These are phyloP conservation scores for Aspidiotus destructor DNA, from an alignment of 2,888 invertebrate genomes.

Conservation along the genomic window DNA sequence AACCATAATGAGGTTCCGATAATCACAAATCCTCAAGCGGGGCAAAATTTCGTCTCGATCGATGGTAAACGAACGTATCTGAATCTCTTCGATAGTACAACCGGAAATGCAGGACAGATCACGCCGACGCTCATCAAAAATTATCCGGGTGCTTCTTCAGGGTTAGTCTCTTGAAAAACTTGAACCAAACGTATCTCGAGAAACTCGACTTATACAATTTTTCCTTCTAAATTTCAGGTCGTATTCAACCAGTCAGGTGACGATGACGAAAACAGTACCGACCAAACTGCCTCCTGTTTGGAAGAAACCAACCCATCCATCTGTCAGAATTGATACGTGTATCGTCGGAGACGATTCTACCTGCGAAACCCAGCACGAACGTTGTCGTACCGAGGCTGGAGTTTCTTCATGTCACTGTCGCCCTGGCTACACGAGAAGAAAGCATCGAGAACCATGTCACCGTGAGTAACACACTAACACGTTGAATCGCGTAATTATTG, in stretches of 20 bases:
- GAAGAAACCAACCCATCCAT: slow-evolving; percentile 57
- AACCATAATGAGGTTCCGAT: slow-evolving; percentile 47
- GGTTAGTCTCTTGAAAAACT: slow-evolving; percentile 12
- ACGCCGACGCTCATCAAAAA: slow-evolving; percentile 43
- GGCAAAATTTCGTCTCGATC: slow-evolving; percentile 80
- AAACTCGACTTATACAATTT: not conserved
- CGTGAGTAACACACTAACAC: slow-evolving; percentile 41
- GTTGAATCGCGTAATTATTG: not conserved
- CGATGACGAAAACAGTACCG: slow-evolving; percentile 17
- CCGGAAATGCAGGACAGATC: slow-evolving; percentile 39
- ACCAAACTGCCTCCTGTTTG: slow-evolving; percentile 35
- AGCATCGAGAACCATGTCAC: slow-evolving; percentile 66
- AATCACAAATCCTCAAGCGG: slow-evolving; percentile 63
- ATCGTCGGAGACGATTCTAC: slow-evolving; percentile 88
- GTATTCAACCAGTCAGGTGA: slow-evolving; percentile 29
- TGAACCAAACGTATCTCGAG: not conserved
- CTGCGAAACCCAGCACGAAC: slow-evolving; percentile 79
- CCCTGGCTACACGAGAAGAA: slow-evolving; percentile 57
- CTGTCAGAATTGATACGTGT: slow-evolving; percentile 79
- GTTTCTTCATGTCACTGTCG: slow-evolving; percentile 82
- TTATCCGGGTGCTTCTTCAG: slow-evolving; percentile 54
- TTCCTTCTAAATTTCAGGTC: slow-evolving; percentile 19
- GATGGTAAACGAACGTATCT: slow-evolving; percentile 83
- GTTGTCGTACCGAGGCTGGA: slow-evolving; percentile 72
- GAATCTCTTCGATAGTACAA: slow-evolving; percentile 60